These are phyloP conservation scores for Microchirus variegatus DNA, from an alignment of 2,797 vertebrate species.

Conservation along the genomic window DNA sequence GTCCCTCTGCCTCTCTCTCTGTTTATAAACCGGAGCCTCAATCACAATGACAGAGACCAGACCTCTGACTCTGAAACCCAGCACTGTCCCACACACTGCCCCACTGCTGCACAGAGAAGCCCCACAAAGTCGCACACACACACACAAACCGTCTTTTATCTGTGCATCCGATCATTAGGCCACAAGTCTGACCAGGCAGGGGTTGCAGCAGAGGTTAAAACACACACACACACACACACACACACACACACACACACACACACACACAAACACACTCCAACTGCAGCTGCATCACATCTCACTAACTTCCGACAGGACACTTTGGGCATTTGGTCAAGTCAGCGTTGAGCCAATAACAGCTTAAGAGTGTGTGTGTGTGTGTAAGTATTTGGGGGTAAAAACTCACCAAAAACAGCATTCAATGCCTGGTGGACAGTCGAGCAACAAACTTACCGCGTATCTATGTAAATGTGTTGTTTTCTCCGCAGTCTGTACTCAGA, in stretches of 20 bases:
- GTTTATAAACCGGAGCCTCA: constrained; percentile 68
- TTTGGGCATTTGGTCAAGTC: constrained; percentile 44
- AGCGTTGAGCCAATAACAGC: constrained; percentile 37
- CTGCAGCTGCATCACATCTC: constrained; percentile 63
- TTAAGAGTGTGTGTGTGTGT: constrained; percentile 15
- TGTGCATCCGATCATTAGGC: constrained; percentile 43
- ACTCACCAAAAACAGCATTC: constrained; percentile 14
- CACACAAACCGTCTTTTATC: constrained; percentile 38
- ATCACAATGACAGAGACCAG: constrained; percentile 75
- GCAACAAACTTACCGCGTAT: background rate
- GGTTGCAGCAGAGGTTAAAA: constrained; percentile 41
- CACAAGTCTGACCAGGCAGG: constrained; percentile 28
- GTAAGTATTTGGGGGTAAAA: constrained; percentile 5
- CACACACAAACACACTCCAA: constrained; percentile 41
- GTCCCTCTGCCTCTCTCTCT: constrained; percentile 44
- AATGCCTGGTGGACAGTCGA: background rate
- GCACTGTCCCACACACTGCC: constrained; percentile 31
- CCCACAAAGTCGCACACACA: constrained; percentile 20
- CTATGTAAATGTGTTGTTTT: background rate
- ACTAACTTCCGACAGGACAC: constrained; percentile 61
- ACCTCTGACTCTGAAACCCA: constrained; percentile 52
- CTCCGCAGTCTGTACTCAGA: background rate
- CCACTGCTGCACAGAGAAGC: constrained; percentile 22
- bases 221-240: constrained; percentile 42
- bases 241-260: constrained; percentile 45